Base-by-base conservation (phyloP, 2,797 vertebrate genomes). In the Ciconia nigra region DNA sequence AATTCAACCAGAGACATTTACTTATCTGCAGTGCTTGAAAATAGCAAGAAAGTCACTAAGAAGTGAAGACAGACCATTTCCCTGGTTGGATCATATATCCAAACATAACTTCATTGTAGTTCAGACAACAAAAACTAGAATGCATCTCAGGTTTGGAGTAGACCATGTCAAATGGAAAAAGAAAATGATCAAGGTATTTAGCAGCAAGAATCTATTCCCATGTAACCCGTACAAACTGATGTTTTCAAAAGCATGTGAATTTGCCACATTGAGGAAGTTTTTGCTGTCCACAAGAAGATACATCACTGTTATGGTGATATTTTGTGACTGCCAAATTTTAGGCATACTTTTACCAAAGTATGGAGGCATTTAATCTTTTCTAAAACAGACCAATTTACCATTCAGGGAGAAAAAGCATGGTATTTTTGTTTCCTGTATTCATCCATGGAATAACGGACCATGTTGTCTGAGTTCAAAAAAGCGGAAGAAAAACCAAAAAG, bases 351-450 rank as follows among this genome's bases (percentile, higher is more conserved):
- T 47, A 79, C 10, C 26, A 73, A 92, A 76, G 3, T 26, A n/a
- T 21, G 17, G 15, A 61, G 6, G 13, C 2, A 35, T 51, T 54
- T 35, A 61, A 44, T 33, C 4, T 70, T 88, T 55, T 83, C n/a
- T 11, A 26, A 66, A 94, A 39, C 7, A 19, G 18, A 47, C 3
- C 9, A 83, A 26, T 1, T 57, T 65, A 35, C 39, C 10, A 39
- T 57, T 86, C 7, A 35, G 17, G 4, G 37, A 54, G 65, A 13
- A 39, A 18, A 46, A n/a, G 0, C 1, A 3, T 20, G 0, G 0
- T 21, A 10, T 26, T 15, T 81, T 65, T 65, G 1, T 63, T 85
- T 72, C 15, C 14, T 80, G 2, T 74, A 41, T 65, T 58, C 11
- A 52, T 49, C 5, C 46, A 10, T 15, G 4, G 20, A 78, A 66